Percentiles rank a stretch among this genome's conserved stretches.
Conservation (phyloP, 2,113 vertebrate genomes). For the Gopherus flavomarginatus region DNA sequence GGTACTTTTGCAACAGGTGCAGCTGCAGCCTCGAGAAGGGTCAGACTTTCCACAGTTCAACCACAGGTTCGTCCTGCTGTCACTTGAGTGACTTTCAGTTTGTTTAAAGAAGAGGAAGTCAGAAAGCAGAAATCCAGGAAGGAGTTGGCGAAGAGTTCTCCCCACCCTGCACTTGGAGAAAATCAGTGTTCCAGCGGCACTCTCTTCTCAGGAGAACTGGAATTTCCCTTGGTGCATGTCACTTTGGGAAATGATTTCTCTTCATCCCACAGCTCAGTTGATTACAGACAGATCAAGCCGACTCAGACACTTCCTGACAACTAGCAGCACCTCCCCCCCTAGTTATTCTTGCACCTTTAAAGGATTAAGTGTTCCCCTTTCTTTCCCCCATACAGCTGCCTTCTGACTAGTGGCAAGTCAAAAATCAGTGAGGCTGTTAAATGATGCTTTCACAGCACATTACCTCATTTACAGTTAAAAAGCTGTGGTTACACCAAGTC, state of each 20-base stretch:
- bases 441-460: neutral
- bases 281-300: neutral
- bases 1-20: neutral
- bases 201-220: neutral
- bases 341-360: neutral
- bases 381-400: conserved; percentile 24
- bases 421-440: neutral
- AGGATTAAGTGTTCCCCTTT: neutral
- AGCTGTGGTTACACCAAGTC: conserved; percentile 2
- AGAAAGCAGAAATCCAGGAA: neutral
- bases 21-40: neutral
- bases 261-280: neutral
- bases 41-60: neutral
- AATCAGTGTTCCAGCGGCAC: neutral
- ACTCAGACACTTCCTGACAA: neutral
- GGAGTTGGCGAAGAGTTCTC: neutral
- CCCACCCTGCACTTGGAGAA: neutral
- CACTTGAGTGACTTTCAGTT: neutral
- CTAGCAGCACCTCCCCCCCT: neutral
- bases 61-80: neutral
- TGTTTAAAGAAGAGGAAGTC: neutral
- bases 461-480: conserved; percentile 17
- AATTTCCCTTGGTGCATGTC: neutral
- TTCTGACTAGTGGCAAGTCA: neutral
- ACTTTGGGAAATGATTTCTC: neutral